Conservation (phyloP, 2,797 vertebrate genomes). For the Ispidina lecontei region DNA sequence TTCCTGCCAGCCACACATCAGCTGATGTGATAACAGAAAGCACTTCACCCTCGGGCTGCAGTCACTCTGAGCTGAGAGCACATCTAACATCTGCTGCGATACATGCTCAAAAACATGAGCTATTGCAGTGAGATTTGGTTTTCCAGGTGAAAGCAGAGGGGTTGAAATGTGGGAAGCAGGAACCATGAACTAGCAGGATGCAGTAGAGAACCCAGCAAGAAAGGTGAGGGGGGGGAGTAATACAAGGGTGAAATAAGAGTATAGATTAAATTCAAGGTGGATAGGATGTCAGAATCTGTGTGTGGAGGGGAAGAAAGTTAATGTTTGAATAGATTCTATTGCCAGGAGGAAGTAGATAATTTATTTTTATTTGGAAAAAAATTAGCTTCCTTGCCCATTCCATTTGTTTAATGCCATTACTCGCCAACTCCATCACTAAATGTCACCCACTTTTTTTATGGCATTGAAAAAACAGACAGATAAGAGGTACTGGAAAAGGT, state of each 20-base stretch:
- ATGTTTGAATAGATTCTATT: background rate
- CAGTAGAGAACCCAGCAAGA: background rate
- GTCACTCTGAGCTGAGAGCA: background rate
- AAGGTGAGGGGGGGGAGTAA: fast-evolving
- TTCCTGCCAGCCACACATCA: background rate
- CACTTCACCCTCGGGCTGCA: background rate
- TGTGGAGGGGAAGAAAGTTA: background rate
- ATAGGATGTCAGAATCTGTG: background rate
- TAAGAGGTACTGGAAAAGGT: background rate
- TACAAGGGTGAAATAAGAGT: background rate
- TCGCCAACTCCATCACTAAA: background rate
- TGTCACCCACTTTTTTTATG: background rate
- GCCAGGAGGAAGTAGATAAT: background rate
- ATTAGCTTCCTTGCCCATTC: background rate
- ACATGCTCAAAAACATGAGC: background rate
- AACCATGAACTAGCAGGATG: fast-evolving
- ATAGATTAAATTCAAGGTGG: background rate
- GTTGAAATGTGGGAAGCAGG: background rate
- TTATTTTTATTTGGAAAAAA: background rate
- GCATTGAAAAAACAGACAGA: background rate
- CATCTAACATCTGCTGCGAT: background rate
- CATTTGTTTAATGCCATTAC: background rate
- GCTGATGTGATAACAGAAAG: background rate
- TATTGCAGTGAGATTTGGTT: background rate
- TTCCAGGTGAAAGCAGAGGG: background rate